Evolutionary conservation across 2,797 vertebrate species (phyloP), one percentile per base, ranked within the genome.

Genomic region (Miichthys miiuy): DNA sequence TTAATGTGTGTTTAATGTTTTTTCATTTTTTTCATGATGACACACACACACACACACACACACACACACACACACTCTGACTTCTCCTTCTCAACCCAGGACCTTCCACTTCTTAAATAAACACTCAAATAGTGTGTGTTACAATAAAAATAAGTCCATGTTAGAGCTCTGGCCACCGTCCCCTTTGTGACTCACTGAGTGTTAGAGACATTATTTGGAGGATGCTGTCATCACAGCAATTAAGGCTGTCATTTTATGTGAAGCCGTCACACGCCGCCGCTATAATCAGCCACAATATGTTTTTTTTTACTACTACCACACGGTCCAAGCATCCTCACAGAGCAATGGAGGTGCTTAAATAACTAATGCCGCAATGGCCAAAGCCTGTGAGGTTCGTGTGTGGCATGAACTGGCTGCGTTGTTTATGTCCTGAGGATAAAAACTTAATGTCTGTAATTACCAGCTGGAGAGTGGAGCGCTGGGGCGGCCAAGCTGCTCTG

Each of bases 361-460:
- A 81, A 81, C 58, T 67, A 66, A 83, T 63, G 77, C 80, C 62
- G 30, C 16, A 20, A 56, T 86, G 88, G 89, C 78, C 77, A 79
- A 56, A 84, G 82, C 79, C 68, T 21, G 34, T 50, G n/a, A 48
- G 47, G 75, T 68, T 61, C 54, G 75, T 83, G 90, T 91, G 89
- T 79, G 89, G 90, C 83, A 67, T 38, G 60, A 85, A 70, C 80
- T 67, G 78, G 68, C 81, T 44, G 69, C 27, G n/a, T 74, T 83
- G 86, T 87, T 89, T 86, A 81, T 83, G 82, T 81, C 79, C 72
- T 3, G 60, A 67, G 82, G 82, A 82, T 77, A 83, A 90, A 90
- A 83, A 70, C 38, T 58, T 73, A 79, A 83, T 75, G 86, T 84
- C 76, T 86, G 80, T 90, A 86, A 90, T 91, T 91, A 88, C 71